Base-by-base conservation (phyloP, 2,797 vertebrate genomes). In the Diplodus sargus region DNA sequence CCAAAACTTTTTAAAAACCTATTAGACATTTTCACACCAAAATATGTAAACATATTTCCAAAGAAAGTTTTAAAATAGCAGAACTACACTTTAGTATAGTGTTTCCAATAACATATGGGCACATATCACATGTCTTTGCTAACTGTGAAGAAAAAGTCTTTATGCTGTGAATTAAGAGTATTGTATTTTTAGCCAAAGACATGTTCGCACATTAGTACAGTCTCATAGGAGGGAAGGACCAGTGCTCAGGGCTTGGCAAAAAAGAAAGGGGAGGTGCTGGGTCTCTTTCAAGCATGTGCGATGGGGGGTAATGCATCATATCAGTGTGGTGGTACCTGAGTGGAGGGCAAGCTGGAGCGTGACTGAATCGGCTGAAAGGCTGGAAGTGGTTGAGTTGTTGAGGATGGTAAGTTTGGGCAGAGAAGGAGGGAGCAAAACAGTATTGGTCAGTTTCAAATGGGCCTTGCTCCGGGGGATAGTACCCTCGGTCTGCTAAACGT, bases 221-320 rank as follows among this genome's bases (percentile, higher is more conserved):
- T 85, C 91, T 94, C 94, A 94, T 95, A 16, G 92, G 91, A 79
- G 92, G 93, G 74, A 95, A 95, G 54, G 86, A 89, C 94, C 94
- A 95, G 16, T n/a, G 68, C 28, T 92, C 91, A 4, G 93, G 93
- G 62, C 93, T 94, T 1, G 22, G 61, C 23, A 85, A 77, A 68
- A 70, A 85, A 54, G 83, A 82, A 16, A 54, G 49, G 1, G 78
- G 60, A 57, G 85, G 77, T 66, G 68, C 76, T 25, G 82, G 43
- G 5, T 47, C 53, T 70, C 65, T 89, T 52, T 94, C 92, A 56
- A 94, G 85, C 82, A 90, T 81, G 81, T 90, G 67, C 52, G 90
- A 93, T 13, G 88, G 91, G 18, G 92, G 90, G 71, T 84, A 93
- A 54, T 83, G 66, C 9, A 53, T 82, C 74, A 92, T 86, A 64